Conservation (phyloP, 2,888 invertebrate genomes). For the Drymonia ruficornis region DNA sequence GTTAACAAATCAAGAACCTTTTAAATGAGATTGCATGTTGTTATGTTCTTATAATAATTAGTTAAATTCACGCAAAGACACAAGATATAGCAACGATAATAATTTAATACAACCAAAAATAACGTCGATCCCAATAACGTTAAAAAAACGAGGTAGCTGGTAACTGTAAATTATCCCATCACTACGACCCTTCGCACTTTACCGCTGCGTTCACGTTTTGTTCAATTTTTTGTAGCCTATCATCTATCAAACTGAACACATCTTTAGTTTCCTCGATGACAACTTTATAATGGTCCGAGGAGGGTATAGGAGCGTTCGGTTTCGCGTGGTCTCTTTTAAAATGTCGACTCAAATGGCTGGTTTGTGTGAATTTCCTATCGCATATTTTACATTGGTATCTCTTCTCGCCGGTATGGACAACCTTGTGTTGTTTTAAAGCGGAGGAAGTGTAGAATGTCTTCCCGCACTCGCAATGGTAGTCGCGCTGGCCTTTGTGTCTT, state of each 20-base stretch:
- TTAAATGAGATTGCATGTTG: not conserved
- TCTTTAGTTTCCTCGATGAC: slow-evolving; percentile 47
- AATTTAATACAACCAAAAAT: not conserved
- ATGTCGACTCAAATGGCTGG: slow-evolving; percentile 73
- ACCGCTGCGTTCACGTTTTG: slow-evolving; percentile 21
- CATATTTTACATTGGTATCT: slow-evolving; percentile 78
- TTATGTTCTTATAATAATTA: not conserved
- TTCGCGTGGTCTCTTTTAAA: slow-evolving; percentile 73
- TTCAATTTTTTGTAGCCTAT: slow-evolving; percentile 26
- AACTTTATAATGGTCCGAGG: slow-evolving; percentile 62
- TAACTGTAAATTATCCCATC: slow-evolving; percentile 11
- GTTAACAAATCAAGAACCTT: not conserved
- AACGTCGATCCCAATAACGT: not conserved
- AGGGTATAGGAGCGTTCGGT: slow-evolving; percentile 62
- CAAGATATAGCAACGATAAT: not conserved
- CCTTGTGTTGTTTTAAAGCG: slow-evolving; percentile 72
- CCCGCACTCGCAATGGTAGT: slow-evolving; percentile 77
- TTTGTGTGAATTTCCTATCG: slow-evolving; percentile 74
- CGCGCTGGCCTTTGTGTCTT: slow-evolving; percentile 74
- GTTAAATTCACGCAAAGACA: not conserved
- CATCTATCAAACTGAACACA: slow-evolving; percentile 46
- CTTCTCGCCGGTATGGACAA: slow-evolving; percentile 77
- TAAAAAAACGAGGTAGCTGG: slow-evolving; percentile 1
- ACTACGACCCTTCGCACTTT: slow-evolving; percentile 56
- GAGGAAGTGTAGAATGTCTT: slow-evolving; percentile 79